Conservation (phyloP, 2,113 vertebrate genomes). For the Thamnaconus septentrionalis region DNA sequence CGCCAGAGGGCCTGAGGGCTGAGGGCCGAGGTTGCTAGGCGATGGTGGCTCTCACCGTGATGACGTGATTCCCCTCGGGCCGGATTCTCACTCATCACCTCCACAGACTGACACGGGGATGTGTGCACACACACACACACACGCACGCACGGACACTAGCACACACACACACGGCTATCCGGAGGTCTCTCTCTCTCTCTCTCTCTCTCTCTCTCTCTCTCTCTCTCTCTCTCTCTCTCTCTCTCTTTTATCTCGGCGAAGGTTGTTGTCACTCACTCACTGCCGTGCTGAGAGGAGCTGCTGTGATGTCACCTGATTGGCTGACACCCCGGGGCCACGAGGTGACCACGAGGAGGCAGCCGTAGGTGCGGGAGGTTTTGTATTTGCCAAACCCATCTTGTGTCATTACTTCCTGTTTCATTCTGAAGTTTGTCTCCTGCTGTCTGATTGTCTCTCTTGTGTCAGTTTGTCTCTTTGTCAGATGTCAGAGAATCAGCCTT, state of each 20-base stretch:
- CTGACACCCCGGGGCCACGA: constrained; percentile 62
- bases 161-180: constrained; percentile 22
- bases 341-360: constrained; percentile 54
- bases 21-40: constrained; percentile 69
- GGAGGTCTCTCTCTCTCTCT: constrained; percentile 48
- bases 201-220: neutral
- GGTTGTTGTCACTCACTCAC: constrained; percentile 74
- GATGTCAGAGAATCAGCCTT: too few species aligned
- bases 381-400: too few species aligned
- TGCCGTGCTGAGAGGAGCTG: constrained; percentile 66
- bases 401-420: too few species aligned
- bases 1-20: constrained; percentile 53
- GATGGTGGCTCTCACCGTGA: constrained; percentile 63
- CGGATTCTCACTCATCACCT: constrained; percentile 69
- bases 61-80: constrained; percentile 61
- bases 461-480: too few species aligned
- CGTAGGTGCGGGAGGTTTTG: constrained; percentile 14
- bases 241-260: constrained; percentile 64
- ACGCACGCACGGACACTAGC: neutral
- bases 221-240: neutral
- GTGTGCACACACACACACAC: constrained; percentile 18
- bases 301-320: constrained; percentile 52
- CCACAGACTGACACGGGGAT: constrained; percentile 43
- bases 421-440: too few species aligned
- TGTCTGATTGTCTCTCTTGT: too few species aligned